Evolutionary conservation across 2,888 invertebrate genomes (phyloP), one percentile per base, ranked within the genome.

Genomic region (Steinernema carpocapsae): DNA sequence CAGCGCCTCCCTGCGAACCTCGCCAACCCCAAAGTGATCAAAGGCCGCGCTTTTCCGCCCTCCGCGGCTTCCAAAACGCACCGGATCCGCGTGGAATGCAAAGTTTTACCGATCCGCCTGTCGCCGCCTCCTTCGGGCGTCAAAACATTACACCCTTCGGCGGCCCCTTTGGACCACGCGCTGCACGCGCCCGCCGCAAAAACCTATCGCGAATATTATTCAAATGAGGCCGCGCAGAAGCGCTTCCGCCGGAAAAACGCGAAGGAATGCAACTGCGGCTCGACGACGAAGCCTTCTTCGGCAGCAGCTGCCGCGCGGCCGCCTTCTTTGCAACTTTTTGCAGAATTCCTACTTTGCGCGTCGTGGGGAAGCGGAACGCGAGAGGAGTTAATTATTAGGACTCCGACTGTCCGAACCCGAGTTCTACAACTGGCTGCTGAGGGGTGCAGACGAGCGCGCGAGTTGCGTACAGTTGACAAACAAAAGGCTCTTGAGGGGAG

Each of bases 171-270:
- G 24, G 32, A 64, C 64, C 64, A 29, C 32, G 37, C 64, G 64
- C 64, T 32, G 64, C 37, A 37, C 26, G 64, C 64, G 32, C 7
- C 32, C 17, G 64, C 29, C 7, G 37, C 37, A 37, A 48, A 48
- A 48, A 48, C 48, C 48, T n/a, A 12, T 37, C 26, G 24, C 56
- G 56, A 24, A 37, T 14, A 3, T 22, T 56, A 56, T 64, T 22
- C 64, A 64, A 26, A 14, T 22, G 32, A 32, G 56, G 56, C 6
- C n/a, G 3, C 4, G 56, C 26, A 32, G 26, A 12, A 17, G 64
- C 64, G 64, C 32, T 64, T 64, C 64, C 64, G 64, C 32, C 64
- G 64, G 64, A 64, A 64, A 64, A 64, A 64, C 64, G 64, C 7
- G 37, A 6, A 12, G 64, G 64, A 64, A 64, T 64, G 64, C 64